Base-by-base conservation (phyloP, 2,113 vertebrate genomes). In the Melanerpes formicivorus region DNA sequence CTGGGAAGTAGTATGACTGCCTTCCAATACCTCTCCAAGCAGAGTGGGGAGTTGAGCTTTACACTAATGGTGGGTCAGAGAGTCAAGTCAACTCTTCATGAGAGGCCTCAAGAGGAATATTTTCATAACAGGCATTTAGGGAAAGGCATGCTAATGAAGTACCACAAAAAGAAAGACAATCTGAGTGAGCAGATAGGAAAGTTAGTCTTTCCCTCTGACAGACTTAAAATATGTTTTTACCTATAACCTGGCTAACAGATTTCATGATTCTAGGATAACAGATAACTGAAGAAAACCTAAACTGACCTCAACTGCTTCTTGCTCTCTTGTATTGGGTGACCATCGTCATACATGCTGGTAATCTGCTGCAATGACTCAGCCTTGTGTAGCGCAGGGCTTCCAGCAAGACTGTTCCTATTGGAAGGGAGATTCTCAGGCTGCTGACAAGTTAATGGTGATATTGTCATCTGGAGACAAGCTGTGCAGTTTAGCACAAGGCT, bases 1-100 rank as follows among this genome's bases (percentile, higher is more conserved):
- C 7, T n/a, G 10, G 37, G n/a, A 62, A 54, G 44, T 3, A 17
- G 10, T 15, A 44, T 0, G 0, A 37, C 54, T 19, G 14, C 40
- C 18, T 91, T 85, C 37, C 32, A 27, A 23, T 18, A 65, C 4
- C 6, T 46, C 37, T 73, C 27, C 27, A 58, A 55, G 75, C 11
- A 54, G n/a, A 65, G 30, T 6, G 4, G 6, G 65, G 37, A 82
- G n/a, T 0, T 37, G 26, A 62, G 44, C 16, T 63, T 79, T 10
- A 69, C 10, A 16, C 3, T 21, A 46, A 21, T 6, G 13, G n/a
- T 2, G 2, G 18, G 22, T 30, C 40, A 44, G 44, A 81, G 52
- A 29, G 37, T 23, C 42, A 50, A 64, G 25, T 14, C 29, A 52
- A 8, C 37, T 21, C 58, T 72, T 75, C 54, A 27, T 8, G 37